Base-by-base conservation (phyloP, 2,797 vertebrate species). In the Euphonia xanthogaster region DNA sequence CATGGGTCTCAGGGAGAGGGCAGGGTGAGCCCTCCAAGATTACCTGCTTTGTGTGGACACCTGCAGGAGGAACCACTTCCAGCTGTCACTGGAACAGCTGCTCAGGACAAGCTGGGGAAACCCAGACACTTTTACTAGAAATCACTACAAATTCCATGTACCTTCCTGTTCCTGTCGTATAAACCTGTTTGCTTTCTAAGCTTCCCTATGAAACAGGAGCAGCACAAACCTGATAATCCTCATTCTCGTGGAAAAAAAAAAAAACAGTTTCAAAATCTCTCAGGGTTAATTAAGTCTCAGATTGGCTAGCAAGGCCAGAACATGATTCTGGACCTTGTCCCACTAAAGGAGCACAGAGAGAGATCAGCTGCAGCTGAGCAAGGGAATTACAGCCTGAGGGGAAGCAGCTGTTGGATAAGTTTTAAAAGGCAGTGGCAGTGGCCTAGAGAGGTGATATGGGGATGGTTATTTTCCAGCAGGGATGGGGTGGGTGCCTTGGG, bases 391-490 rank as follows among this genome's bases (percentile, higher is more conserved):
- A 76, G 39, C 82, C 86, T 53, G 48, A 80, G 79, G 82, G 79
- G 55, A 81, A 70, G 66, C 60, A 91, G 86, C 70, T 94, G 70
- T 8, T 81, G 80, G 55, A 1, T 8, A 54, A 65, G 31, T 61
- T 78, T 84, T 44, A 75, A 72, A 70, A 76, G 51, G 35, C 39
- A 54, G 53, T 20, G 88, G 70, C 57, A 81, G 1, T 19, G 28
- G 54, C 9, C 9, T 22, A 2, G 11, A 14, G 40, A 33, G 13
- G 7, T 39, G 30, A 28, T 3, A 0, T 27, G 33, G 7, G 8
- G 13, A 3, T 3, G 15, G 0, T 1, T 40, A 0, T 5, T 35
- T 63, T 28, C 14, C 0, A 5, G 6, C 0, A 7, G 57, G 12
- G 25, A 27, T 9, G 10, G 30, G 11, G 1, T 2, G 7, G 27